Percentiles rank a stretch among this genome's conserved stretches.
These are phyloP conservation scores for Rhyacophila evoluta DNA, from an alignment of 2,888 invertebrate genomes.

Conservation along the genomic window DNA sequence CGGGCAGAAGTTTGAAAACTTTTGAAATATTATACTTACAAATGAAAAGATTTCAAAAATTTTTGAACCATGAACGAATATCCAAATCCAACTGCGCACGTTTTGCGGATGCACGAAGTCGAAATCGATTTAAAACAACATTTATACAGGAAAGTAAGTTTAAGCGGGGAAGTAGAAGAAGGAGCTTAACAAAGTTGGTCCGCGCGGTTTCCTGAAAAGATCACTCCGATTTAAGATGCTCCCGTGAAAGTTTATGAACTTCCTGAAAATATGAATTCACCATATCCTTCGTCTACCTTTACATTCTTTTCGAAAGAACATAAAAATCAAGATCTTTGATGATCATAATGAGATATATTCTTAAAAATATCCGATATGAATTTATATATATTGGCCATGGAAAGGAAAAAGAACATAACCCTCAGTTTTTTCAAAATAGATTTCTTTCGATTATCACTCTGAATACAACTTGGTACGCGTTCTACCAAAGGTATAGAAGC, in stretches of 20 bases:
- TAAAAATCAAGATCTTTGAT: no score
- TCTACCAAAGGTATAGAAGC: no score
- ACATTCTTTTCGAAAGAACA: no score
- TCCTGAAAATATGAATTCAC: neutral
- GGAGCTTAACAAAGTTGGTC: neutral
- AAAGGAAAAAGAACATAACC: no score
- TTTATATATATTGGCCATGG: no score
- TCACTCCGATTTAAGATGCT: constrained; percentile 12
- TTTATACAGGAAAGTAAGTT: neutral
- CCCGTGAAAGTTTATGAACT: neutral
- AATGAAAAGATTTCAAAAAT: neutral
- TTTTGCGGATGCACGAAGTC: neutral
- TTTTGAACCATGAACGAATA: neutral
- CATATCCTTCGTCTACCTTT: no score
- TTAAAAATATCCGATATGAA: no score
- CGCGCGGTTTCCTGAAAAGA: neutral
- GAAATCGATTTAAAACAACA: neutral
- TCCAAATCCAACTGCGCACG: neutral
- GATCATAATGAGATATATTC: no score
- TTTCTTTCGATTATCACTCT: no score
- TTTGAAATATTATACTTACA: neutral
- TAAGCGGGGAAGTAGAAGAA: neutral
- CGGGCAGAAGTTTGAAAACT: neutral
- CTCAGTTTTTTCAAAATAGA: no score
- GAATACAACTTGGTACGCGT: no score